Conservation (phyloP, 1,140 invertebrate genomes). For the Trachymyrmex septentrionalis region DNA sequence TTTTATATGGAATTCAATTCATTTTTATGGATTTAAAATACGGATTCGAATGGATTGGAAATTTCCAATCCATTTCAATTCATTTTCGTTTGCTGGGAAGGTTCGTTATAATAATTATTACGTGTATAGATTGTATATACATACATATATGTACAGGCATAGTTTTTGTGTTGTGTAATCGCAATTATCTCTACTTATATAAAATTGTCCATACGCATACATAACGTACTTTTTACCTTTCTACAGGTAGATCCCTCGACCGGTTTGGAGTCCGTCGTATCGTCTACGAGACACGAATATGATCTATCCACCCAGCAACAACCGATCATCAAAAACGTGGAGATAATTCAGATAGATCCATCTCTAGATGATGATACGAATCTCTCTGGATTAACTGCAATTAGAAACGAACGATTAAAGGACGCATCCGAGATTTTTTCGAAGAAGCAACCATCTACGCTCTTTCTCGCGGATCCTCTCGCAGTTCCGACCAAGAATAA, state of each 20-base stretch:
- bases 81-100: no score
- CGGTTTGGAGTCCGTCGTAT: not conserved
- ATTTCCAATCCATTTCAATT: no score
- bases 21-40: no score
- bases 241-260: not conserved
- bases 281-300: not conserved
- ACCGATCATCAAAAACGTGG: not conserved
- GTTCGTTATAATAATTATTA: not conserved
- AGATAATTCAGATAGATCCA: not conserved
- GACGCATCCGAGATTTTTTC: not conserved
- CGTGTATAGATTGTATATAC: not conserved
- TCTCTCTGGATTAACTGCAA: not conserved
- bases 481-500: not conserved
- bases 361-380: not conserved
- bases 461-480: not conserved
- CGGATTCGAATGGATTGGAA: no score
- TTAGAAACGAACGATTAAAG: not conserved
- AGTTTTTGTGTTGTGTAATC: conserved; percentile 13
- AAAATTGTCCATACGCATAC: not conserved
- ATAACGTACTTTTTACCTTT: not conserved
- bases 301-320: not conserved
- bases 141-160: not conserved
- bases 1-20: no score
- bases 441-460: not conserved
- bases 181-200: conserved; percentile 14